phyloP scores from a whole-genome alignment of 2,888 invertebrate species.

The Meganola albula region DNA sequence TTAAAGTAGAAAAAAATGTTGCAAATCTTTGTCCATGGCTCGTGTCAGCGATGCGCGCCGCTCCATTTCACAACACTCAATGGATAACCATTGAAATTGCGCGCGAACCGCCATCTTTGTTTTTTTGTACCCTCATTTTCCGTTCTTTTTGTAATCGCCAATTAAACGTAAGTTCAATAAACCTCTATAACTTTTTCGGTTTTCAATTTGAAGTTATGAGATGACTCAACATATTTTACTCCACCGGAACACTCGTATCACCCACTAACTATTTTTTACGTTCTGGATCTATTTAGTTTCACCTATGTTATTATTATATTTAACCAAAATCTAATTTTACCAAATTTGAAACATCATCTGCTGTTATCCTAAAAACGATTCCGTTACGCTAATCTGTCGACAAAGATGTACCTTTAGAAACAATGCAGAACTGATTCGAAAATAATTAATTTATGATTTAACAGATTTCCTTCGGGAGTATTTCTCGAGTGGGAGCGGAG shows the following conservation, averaged over 20 bases:
- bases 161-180: constrained; percentile 51
- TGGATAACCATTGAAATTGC: constrained; percentile 57
- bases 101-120: constrained; percentile 46
- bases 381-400: constrained; percentile 53
- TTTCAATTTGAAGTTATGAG: constrained; percentile 39
- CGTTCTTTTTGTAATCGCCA: constrained; percentile 48
- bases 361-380: constrained; percentile 45
- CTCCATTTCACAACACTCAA: constrained; percentile 58
- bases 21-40: constrained; percentile 44
- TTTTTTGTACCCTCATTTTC: constrained; percentile 48
- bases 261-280: constrained; percentile 25
- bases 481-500: constrained; percentile 50
- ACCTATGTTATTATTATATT: constrained; percentile 41
- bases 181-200: constrained; percentile 30
- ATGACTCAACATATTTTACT: constrained; percentile 26
- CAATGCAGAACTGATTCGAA: constrained; percentile 66
- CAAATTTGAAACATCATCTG: constrained; percentile 45
- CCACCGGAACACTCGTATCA: constrained; percentile 31
- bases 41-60: constrained; percentile 58
- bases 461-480: constrained; percentile 50
- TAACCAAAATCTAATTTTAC: constrained; percentile 56
- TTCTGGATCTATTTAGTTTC: constrained; percentile 48
- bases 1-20: constrained; percentile 39
- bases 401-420: constrained; percentile 72
- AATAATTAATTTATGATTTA: constrained; percentile 60